Evolutionary conservation across 2,113 vertebrate genomes (phyloP), one percentile per base, ranked within the genome.

Genomic region (Corythornis vintsioides): DNA sequence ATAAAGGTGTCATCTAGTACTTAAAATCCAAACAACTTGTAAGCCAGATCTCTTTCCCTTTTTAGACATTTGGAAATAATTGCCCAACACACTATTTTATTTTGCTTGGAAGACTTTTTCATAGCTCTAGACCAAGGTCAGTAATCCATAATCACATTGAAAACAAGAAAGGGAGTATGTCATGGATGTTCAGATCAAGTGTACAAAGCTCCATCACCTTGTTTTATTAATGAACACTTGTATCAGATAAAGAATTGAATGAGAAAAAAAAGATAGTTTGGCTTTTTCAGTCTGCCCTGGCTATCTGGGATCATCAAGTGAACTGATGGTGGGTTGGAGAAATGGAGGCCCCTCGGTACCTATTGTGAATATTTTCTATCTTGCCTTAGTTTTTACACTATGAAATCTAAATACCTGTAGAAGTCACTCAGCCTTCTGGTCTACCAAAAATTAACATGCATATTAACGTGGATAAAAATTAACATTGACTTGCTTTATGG

Each of bases 71-170:
- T 26, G 43, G 28, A 93, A 33, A 25, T 88, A 31, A 31, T 73
- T 88, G 61, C 42, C 57, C 25, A 87, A 11, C 10, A n/a, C 1
- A 6, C 21, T 71, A 13, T 82, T 87, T 74, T 92, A 25, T 91
- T 89, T 89, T 90, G 40, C 28, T 86, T 96, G 84, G 79, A 81
- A 73, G 48, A 60, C 26, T 92, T 81, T 35, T 48, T 25, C 13
- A 4, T 50, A 76, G 29, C 74, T 89, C 22, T 80, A 53, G 60
- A 40, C 53, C 20, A 70, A 43, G 28, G 64, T 33, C 79, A 55
- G 7, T 60, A 81, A 56, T 89, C 66, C 28, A 40, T 65, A 74
- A 24, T 29, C 7, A 11, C 75, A 19, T n/a, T 52, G 20, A 48
- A 74, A 88, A 28, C 14, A 38, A 53, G 26, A 29, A 65, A 65